A percentile compares a stretch with the other conserved stretches of the same genome.
Evolutionary conservation across 2,113 vertebrate genomes (phyloP).

Genomic region (Periophthalmus modestus): DNA sequence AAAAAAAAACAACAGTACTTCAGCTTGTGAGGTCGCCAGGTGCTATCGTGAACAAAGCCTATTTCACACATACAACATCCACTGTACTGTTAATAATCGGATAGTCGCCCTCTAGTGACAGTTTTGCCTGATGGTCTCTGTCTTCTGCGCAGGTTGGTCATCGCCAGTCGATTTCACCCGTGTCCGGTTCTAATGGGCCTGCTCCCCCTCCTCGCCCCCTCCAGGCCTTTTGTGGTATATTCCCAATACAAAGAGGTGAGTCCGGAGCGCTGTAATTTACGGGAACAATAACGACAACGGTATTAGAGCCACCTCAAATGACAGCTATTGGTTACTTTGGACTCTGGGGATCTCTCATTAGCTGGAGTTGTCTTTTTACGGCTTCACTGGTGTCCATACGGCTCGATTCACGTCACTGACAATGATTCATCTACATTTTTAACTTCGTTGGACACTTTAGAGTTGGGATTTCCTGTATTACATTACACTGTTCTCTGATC

Average conservation of each 20-base stretch:
- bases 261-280: not conserved
- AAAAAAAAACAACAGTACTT: too few species aligned
- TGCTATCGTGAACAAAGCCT: too few species aligned
- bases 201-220: conserved; percentile 90
- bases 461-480: too few species aligned
- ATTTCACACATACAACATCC: not conserved
- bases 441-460: not conserved
- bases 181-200: conserved; percentile 84
- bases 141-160: conserved; percentile 84
- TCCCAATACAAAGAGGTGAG: conserved; percentile 97
- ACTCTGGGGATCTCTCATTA: conserved; percentile 13
- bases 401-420: conserved; percentile 10
- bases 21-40: too few species aligned
- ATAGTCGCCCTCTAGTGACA: not conserved
- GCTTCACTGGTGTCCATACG: not conserved
- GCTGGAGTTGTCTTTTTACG: conserved; percentile 30
- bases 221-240: conserved; percentile 93
- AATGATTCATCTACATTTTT: not conserved
- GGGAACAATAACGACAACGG: not conserved
- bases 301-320: not conserved
- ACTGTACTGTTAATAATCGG: not conserved
- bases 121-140: conserved; percentile 36
- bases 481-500: too few species aligned
- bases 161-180: conserved; percentile 91
- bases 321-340: conserved; percentile 13